Evolutionary conservation across 2,797 vertebrate species (phyloP), one percentile per base, ranked within the genome.

Genomic region (Poecilia picta): DNA sequence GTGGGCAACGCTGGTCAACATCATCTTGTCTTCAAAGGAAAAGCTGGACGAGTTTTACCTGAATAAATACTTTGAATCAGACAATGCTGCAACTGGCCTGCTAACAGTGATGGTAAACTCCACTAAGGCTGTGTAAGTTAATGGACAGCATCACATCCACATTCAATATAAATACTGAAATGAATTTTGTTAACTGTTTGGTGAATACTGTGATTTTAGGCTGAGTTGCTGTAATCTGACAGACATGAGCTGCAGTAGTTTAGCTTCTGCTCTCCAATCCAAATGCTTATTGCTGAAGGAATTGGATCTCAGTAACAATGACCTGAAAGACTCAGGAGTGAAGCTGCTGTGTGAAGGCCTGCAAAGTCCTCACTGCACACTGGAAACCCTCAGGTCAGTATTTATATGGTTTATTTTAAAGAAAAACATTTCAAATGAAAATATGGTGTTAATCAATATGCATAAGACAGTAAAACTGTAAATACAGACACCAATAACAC

Each of bases 331-430:
- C 64, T 33, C 45, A 0, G 85, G 90, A 45, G 31, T 87, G 36
- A 36, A 81, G 53, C 31, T 25, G 18, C 82, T 91, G 0, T 91
- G 83, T 68, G 16, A n/a, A 5, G 87, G 85, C n/a, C 49, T 90
- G 10, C 4, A 41, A 49, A 85, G 73, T 76, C 75, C 79, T 11
- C 12, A 64, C 0, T 90, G 90, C 41, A 23, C 1, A 51, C 84
- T 91, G 75, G 47, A 90, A 39, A 45, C 75, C 51, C 87, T 91
- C 75, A 85, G 85, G 90, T 90, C 18, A 81, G 81, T 0, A 33
- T 74, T 12, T 12, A 62, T 15, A 25, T 4, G 1, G 47, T 5
- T 33, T 55, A 6, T 75, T 70, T 3, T 25, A 41, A 4, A 74
- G 25, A 23, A 59, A 47, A 36, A 3, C 12, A 6, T 68, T 36